These are phyloP conservation scores for Drosophila kanapiae DNA, from an alignment of 1,140 invertebrate genomes.

Conservation along the genomic window DNA sequence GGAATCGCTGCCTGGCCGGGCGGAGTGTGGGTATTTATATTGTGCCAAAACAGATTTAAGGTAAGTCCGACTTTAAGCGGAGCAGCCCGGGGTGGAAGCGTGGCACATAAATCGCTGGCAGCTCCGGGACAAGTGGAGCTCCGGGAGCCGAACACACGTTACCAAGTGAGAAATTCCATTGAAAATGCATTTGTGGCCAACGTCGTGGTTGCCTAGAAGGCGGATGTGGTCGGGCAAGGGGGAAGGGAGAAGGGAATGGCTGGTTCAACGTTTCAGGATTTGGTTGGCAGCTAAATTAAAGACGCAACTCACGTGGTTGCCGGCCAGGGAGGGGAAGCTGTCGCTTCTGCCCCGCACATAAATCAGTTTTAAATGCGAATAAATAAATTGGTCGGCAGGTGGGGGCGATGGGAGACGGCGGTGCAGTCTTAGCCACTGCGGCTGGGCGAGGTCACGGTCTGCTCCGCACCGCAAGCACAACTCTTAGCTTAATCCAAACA, in stretches of 20 bases:
- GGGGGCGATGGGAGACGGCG: neutral
- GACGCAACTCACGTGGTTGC: conserved; percentile 69
- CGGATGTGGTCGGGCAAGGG: neutral
- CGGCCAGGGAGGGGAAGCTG: conserved; percentile 33
- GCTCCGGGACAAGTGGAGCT: conserved; percentile 44
- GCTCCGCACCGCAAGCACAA: conserved; percentile 25
- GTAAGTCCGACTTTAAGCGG: conserved; percentile 44
- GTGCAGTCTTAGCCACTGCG: conserved; percentile 35
- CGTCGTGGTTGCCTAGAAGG: conserved; percentile 17
- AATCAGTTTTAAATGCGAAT: conserved; percentile 82
- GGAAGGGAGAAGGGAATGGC: neutral
- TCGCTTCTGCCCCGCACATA: conserved; percentile 61
- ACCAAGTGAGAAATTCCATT: conserved; percentile 75
- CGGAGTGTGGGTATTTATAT: conserved; percentile 46
- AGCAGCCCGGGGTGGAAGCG: neutral
- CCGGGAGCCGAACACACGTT: conserved; percentile 24
- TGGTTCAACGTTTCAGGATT: conserved; percentile 35
- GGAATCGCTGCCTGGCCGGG: conserved; percentile 10
- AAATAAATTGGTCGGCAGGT: conserved; percentile 74
- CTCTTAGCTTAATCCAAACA: conserved; percentile 66
- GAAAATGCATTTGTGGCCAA: conserved; percentile 77
- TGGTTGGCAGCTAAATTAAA: conserved; percentile 72
- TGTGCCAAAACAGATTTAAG: conserved; percentile 71
- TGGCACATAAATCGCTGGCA: conserved; percentile 70
- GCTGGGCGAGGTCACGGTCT: conserved; percentile 48